Percentiles rank a stretch among this genome's conserved stretches.
These are phyloP conservation scores for Anneissia japonica DNA, from an alignment of 35 echinoderm and acorn worm species.

Conservation along the genomic window DNA sequence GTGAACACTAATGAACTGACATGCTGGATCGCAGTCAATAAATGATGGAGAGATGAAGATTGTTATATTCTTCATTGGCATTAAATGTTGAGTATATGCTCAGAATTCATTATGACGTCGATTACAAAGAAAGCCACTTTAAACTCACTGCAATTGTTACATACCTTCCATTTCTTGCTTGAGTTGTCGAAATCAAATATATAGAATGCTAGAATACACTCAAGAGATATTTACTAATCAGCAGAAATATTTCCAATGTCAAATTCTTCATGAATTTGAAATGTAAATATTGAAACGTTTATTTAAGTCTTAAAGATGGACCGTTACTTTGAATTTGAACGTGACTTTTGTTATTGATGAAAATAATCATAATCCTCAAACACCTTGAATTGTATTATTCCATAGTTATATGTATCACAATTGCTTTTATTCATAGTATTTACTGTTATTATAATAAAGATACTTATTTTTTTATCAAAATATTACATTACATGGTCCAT, in stretches of 20 bases:
- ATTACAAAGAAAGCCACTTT: not conserved
- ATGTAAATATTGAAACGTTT: not conserved
- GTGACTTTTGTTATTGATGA: not conserved
- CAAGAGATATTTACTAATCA: not conserved
- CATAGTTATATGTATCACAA: not conserved
- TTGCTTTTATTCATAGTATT: not conserved
- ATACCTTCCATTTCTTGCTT: not conserved
- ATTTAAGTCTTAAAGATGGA: not conserved
- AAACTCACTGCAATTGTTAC: not conserved
- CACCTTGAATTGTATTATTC: not conserved
- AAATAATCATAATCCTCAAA: not conserved
- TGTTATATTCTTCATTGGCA: too few species aligned
- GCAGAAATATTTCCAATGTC: not conserved
- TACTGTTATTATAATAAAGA: not conserved
- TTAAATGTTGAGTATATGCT: too few species aligned
- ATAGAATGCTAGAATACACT: not conserved
- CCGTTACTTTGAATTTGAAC: not conserved
- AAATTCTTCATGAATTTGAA: not conserved
- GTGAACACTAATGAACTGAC: too few species aligned
- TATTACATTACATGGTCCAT: too few species aligned
- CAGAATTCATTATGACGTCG: too few species aligned
- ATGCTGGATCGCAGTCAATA: too few species aligned
- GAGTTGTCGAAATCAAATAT: not conserved
- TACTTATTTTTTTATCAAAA: too few species aligned
- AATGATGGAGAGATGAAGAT: too few species aligned